These are phyloP conservation scores for Lophochroa leadbeateri DNA, from an alignment of 2,113 vertebrate species.

Conservation along the genomic window DNA sequence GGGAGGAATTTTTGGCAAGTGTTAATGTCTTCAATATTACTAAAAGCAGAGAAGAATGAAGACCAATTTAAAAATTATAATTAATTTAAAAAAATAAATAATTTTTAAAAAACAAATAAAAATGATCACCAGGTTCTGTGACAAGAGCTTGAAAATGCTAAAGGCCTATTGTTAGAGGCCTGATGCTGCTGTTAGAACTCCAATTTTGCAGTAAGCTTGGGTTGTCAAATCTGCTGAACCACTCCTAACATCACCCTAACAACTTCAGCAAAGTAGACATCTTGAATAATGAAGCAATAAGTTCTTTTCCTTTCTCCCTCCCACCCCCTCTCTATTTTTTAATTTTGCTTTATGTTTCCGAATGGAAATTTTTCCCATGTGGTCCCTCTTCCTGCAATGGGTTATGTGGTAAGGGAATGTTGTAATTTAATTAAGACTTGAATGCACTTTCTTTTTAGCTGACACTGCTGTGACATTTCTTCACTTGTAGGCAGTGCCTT, in stretches of 20 bases:
- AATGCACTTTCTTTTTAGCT: not conserved
- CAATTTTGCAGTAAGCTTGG: not conserved
- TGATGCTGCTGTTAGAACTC: not conserved
- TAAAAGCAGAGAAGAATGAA: not conserved
- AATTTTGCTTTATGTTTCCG: not conserved
- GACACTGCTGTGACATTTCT: not conserved
- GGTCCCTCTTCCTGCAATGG: not conserved
- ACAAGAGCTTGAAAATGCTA: not conserved
- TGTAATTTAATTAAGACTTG: not conserved
- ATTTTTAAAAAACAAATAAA: not conserved
- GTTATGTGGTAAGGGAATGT: not conserved
- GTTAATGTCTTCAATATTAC: not conserved
- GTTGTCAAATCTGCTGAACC: not conserved
- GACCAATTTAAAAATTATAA: not conserved
- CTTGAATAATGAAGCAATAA: not conserved
- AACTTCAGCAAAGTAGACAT: not conserved
- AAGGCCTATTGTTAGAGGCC: not conserved
- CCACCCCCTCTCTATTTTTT: not conserved
- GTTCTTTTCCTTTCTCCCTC: not conserved
- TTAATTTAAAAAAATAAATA: not conserved
- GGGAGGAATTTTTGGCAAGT: not conserved
- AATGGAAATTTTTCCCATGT: not conserved
- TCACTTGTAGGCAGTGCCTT: not conserved
- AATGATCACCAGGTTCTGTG: not conserved
- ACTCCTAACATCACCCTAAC: not conserved